Evolutionary conservation across 1,140 invertebrate species (phyloP).

Genomic region (Protaetia brevitarsis): DNA sequence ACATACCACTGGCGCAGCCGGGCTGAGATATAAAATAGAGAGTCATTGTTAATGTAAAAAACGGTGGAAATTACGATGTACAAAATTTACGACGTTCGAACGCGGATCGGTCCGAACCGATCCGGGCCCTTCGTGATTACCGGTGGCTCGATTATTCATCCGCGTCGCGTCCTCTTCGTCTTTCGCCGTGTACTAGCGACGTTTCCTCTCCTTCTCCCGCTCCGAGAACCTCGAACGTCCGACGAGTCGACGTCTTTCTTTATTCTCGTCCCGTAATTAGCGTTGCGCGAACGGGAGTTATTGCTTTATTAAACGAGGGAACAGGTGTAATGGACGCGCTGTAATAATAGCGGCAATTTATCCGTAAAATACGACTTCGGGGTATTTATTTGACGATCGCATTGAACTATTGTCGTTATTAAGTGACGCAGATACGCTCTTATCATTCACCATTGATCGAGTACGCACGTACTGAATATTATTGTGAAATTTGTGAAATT

Average conservation of each 20-base stretch:
- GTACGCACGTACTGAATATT: too few species aligned
- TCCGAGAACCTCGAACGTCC: not conserved
- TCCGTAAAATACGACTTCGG: not conserved
- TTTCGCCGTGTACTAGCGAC: not conserved
- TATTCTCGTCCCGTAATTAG: not conserved
- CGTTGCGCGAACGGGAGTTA: not conserved
- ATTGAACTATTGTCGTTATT: not conserved
- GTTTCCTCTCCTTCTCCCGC: not conserved
- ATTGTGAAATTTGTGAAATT: too few species aligned
- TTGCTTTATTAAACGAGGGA: not conserved
- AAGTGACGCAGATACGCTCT: not conserved
- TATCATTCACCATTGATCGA: too few species aligned
- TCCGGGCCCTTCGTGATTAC: not conserved
- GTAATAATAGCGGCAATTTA: not conserved
- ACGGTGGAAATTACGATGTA: conserved; percentile 5
- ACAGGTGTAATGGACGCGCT: not conserved
- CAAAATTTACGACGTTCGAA: conserved; percentile 4
- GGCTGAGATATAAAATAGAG: not conserved
- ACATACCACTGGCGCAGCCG: not conserved
- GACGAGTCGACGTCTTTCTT: not conserved
- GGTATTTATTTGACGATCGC: not conserved
- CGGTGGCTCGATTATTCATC: conserved; percentile 5
- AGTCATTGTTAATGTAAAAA: conserved; percentile 16
- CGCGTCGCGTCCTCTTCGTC: not conserved
- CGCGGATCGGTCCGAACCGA: not conserved